Percentiles rank a stretch among this genome's conserved stretches.
phyloP scores from a whole-genome alignment of 2,888 invertebrate species.

The Leptinotarsa rubiginosa region DNA sequence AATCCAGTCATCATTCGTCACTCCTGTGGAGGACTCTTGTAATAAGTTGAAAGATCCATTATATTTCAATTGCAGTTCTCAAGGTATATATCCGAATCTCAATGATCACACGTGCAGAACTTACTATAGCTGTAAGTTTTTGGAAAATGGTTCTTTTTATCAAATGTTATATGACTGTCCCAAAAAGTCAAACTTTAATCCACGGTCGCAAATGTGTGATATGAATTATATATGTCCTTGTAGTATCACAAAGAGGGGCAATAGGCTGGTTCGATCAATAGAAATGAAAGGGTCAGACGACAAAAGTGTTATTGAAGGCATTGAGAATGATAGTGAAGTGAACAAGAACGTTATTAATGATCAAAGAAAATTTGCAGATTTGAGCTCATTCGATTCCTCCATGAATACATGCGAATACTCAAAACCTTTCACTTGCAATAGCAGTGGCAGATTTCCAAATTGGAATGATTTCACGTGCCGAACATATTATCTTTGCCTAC shows the following conservation, averaged over 20 bases:
- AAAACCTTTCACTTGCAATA: slow-evolving; percentile 36
- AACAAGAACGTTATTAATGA: too few relatives aligned
- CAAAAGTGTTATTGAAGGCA: background rate
- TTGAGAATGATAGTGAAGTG: too few relatives aligned
- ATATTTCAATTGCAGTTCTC: slow-evolving; percentile 28
- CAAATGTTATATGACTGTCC: slow-evolving; percentile 46
- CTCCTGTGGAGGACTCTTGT: too few relatives aligned
- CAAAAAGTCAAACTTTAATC: slow-evolving; percentile 47
- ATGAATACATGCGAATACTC: background rate
- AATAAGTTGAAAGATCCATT: too few relatives aligned
- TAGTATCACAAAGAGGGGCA: background rate
- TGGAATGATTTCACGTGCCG: slow-evolving; percentile 62
- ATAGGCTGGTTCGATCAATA: background rate
- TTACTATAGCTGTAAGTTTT: slow-evolving; percentile 50
- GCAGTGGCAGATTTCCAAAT: slow-evolving; percentile 42
- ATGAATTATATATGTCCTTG: slow-evolving; percentile 48
- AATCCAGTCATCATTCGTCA: too few relatives aligned
- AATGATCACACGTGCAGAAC: slow-evolving; percentile 58
- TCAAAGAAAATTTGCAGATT: too few relatives aligned
- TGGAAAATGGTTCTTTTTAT: slow-evolving; percentile 43
- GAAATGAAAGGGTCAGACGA: background rate
- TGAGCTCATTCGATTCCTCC: too few relatives aligned
- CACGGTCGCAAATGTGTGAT: slow-evolving; percentile 44
- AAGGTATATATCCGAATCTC: slow-evolving; percentile 66
- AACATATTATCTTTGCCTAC: slow-evolving; percentile 65